A percentile compares a stretch with the other conserved stretches of the same genome.
Conservation (phyloP, 1,140 invertebrate genomes). For the Spodoptera frugiperda region DNA sequence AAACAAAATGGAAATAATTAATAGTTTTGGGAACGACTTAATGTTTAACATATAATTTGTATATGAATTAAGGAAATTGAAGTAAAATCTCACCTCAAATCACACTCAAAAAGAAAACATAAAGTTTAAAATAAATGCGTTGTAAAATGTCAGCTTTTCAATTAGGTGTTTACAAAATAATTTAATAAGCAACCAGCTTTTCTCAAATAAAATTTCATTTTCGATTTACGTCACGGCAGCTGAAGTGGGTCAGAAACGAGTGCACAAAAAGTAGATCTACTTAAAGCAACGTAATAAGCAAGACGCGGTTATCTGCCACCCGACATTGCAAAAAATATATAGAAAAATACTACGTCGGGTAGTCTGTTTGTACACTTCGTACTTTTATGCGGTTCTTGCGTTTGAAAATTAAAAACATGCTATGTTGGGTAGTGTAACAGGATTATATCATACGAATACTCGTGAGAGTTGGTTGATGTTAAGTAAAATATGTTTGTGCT, state of each 20-base stretch:
- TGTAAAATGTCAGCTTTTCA: slow-evolving; percentile 6
- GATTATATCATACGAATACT: slow-evolving; percentile 17
- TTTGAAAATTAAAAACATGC: slow-evolving; percentile 19
- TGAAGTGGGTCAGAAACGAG: slow-evolving; percentile 43
- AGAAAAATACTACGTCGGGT: slow-evolving; percentile 38
- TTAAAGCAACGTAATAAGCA: slow-evolving; percentile 44
- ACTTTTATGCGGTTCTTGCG: slow-evolving; percentile 10
- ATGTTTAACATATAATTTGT: no score
- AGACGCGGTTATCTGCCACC: slow-evolving; percentile 30
- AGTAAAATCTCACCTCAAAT: no score
- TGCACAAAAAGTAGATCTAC: slow-evolving; percentile 37
- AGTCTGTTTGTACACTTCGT: slow-evolving; percentile 4
- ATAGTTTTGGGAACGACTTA: not conserved
- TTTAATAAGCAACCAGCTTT: slow-evolving; percentile 20
- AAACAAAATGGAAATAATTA: slow-evolving; percentile 8
- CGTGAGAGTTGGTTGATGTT: not conserved
- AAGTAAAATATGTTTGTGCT: slow-evolving; percentile 24
- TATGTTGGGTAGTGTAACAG: not conserved
- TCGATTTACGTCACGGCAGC: slow-evolving; percentile 36
- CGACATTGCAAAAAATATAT: slow-evolving; percentile 34
- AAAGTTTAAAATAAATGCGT: not conserved
- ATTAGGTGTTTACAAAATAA: slow-evolving; percentile 23
- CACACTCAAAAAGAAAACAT: no score
- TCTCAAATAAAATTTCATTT: slow-evolving; percentile 40
- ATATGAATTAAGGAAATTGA: no score